Evolutionary conservation across 2,797 vertebrate species (phyloP).

Genomic region (Neomorphus geoffroyi): DNA sequence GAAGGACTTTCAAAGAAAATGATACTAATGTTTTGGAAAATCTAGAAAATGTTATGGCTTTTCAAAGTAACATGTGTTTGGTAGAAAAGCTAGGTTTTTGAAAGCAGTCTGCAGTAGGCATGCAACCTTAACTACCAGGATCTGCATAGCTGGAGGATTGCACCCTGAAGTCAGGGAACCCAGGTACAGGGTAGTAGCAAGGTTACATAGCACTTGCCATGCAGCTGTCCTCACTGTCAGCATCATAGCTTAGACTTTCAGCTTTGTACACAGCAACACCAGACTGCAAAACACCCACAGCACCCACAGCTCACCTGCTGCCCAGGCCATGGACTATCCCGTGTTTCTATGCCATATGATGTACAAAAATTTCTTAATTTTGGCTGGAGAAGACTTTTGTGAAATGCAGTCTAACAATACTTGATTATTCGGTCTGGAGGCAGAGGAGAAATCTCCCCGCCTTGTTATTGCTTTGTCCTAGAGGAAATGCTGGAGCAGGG

Average conservation of each 20-base stretch:
- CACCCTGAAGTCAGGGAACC: not conserved
- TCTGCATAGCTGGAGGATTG: not conserved
- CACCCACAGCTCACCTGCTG: not conserved
- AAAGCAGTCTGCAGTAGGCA: not conserved
- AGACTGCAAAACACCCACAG: not conserved
- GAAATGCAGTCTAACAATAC: not conserved
- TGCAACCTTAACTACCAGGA: not conserved
- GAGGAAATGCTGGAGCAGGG: not conserved
- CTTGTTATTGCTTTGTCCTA: not conserved
- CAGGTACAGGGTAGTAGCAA: rapidly evolving
- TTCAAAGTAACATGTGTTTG: not conserved
- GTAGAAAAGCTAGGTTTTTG: not conserved
- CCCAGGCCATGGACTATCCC: not conserved
- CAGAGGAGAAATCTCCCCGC: not conserved
- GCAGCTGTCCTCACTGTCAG: not conserved
- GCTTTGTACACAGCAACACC: not conserved
- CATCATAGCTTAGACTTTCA: not conserved
- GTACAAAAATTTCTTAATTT: not conserved
- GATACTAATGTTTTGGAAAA: not conserved
- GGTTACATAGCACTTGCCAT: rapidly evolving
- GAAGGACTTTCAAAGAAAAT: not conserved
- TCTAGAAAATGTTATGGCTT: not conserved
- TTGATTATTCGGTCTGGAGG: not conserved
- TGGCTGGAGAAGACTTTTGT: not conserved
- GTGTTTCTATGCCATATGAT: rapidly evolving